Base-by-base conservation (phyloP, 2,888 invertebrate genomes). In the Mermis nigrescens region DNA sequence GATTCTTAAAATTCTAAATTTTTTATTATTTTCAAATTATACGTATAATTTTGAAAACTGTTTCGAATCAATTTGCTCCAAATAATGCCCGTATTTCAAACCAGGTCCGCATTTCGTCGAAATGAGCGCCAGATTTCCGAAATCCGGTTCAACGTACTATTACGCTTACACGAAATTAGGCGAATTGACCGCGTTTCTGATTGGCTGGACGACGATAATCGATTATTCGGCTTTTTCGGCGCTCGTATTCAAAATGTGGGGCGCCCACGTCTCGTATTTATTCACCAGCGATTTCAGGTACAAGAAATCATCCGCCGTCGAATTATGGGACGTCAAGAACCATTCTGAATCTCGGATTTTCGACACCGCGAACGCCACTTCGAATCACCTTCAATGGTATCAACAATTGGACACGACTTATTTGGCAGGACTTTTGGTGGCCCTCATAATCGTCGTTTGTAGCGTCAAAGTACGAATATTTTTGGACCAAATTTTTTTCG, bases 371-470 rank as follows among this genome's bases (percentile, higher is more conserved):
- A n/a, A n/a, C n/a, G n/a, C n/a, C n/a, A n/a, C n/a, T n/a, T n/a
- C n/a, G n/a, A n/a, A n/a, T n/a, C n/a, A n/a, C n/a, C n/a, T n/a
- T n/a, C n/a, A n/a, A 19, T 38, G 38, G 38, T 7, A 38, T 38
- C 12, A 38, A 24, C 55, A 62, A 52, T 31, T 61, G 26, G 65
- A 65, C 45, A 31, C 61, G 2, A 55, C 63, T 1, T 59, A 62
- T 2, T 57, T 64, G 12, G 29, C 63, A n/a, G 62, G 62, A 0
- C 58, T 63, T 12, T 4, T 64, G 31, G 59, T 63, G 26, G 61
- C 65, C 31, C 52, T 63, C 2, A 58, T 56, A n/a, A 60, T 65
- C 26, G 62, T 65, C n/a, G 60, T 61, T 12, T 64, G 65, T 57
- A 62, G 62, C 38, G 38, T 38, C 19, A 38, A 38, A 19, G 38